phyloP scores from a whole-genome alignment of 1,140 invertebrate genomes.

The Phortica variegata region DNA sequence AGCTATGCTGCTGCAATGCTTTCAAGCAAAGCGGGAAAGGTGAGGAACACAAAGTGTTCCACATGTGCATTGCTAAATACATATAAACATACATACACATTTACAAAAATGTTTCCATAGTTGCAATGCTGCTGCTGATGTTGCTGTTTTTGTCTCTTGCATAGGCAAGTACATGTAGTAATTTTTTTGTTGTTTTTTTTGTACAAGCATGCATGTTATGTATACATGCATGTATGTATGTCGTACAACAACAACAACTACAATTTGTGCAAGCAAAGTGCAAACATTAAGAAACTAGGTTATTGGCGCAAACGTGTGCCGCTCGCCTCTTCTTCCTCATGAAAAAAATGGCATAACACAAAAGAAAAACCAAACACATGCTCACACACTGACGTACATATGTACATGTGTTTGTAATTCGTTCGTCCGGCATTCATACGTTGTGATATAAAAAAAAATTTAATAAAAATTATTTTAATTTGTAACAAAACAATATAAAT shows the following conservation, averaged over 20 bases:
- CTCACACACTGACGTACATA: too few relatives aligned
- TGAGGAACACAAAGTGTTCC: slow-evolving; percentile 21
- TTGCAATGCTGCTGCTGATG: slow-evolving; percentile 17
- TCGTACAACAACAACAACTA: slow-evolving; percentile 7
- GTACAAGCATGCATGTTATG: too few relatives aligned
- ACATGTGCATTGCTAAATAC: slow-evolving; percentile 14
- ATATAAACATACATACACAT: neutral
- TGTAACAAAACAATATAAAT: too few relatives aligned
- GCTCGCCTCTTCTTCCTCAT: neutral
- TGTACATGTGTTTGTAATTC: too few relatives aligned
- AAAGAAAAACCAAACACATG: too few relatives aligned
- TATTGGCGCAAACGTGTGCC: slow-evolving; percentile 44
- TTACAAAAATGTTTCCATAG: neutral
- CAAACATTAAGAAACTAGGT: slow-evolving; percentile 51
- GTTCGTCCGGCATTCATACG: too few relatives aligned
- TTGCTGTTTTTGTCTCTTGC: slow-evolving; percentile 21
- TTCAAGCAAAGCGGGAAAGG: too few relatives aligned
- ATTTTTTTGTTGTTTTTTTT: too few relatives aligned
- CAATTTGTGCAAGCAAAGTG: slow-evolving; percentile 29
- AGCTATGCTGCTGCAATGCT: too few relatives aligned
- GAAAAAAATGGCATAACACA: too few relatives aligned
- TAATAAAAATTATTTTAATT: too few relatives aligned
- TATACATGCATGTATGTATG: slow-evolving; percentile 4
- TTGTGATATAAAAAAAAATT: too few relatives aligned
- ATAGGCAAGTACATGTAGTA: slow-evolving; percentile 6